Evolutionary conservation across 2,797 vertebrate genomes (phyloP).

Genomic region (Myripristis jacobus): DNA sequence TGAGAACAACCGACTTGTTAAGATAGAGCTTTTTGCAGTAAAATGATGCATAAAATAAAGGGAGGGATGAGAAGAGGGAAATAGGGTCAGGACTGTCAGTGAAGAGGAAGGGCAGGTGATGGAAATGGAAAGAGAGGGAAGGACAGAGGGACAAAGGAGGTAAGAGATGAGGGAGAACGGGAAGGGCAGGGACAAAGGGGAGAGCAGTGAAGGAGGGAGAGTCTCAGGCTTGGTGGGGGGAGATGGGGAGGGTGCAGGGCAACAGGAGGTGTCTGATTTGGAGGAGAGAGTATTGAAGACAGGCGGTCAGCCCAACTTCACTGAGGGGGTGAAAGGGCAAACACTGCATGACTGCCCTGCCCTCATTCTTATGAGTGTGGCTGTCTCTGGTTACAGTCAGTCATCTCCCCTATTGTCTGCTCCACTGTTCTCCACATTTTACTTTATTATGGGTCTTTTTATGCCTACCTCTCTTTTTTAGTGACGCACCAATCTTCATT

Average conservation of each 20-base stretch:
- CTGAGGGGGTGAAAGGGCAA: slow-evolving; percentile 22
- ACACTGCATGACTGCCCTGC: slow-evolving; percentile 4
- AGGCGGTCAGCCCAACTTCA: background rate
- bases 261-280: background rate
- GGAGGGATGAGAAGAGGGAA: too few relatives aligned
- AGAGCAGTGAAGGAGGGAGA: slow-evolving; percentile 11
- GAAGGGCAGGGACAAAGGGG: too few relatives aligned
- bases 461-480: background rate
- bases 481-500: too few relatives aligned
- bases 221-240: background rate
- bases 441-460: background rate
- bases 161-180: background rate
- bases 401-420: slow-evolving; percentile 19
- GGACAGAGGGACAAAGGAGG: too few relatives aligned
- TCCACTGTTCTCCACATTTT: background rate
- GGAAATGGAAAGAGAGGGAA: too few relatives aligned
- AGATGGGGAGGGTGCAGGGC: background rate
- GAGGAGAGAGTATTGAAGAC: background rate
- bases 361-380: slow-evolving; percentile 15
- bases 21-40: too few relatives aligned
- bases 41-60: too few relatives aligned
- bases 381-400: slow-evolving; percentile 10
- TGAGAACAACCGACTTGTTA: too few relatives aligned
- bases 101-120: too few relatives aligned
- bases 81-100: too few relatives aligned